These are phyloP conservation scores for Amblyornis subalaris DNA, from an alignment of 2,113 vertebrate species.

Conservation along the genomic window DNA sequence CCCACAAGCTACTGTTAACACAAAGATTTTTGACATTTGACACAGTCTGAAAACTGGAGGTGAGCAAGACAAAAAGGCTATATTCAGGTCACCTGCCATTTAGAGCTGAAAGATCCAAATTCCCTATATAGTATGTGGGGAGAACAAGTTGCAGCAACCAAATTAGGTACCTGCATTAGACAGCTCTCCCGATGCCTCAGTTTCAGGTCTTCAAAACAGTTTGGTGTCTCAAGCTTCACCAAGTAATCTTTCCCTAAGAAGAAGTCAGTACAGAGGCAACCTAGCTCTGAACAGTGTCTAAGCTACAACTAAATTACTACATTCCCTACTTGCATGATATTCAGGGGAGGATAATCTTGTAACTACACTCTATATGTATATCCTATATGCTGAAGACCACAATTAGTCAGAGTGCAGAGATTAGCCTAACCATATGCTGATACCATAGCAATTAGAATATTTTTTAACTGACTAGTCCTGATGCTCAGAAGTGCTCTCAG, in stretches of 20 bases:
- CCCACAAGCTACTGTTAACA: neutral
- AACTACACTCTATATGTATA: neutral
- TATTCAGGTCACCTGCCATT: neutral
- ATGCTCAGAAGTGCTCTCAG: neutral
- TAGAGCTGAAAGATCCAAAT: neutral
- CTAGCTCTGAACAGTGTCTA: neutral
- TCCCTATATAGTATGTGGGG: neutral
- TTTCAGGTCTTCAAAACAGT: neutral
- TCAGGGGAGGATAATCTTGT: neutral
- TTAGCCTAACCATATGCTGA: neutral
- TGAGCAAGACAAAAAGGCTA: fast-evolving
- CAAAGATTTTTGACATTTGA: neutral
- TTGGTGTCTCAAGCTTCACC: neutral
- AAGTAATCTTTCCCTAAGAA: neutral
- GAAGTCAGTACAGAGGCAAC: neutral
- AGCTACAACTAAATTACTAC: neutral
- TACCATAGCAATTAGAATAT: neutral
- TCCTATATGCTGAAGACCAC: neutral
- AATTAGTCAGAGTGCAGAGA: neutral
- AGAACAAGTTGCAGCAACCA: neutral
- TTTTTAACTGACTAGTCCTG: neutral
- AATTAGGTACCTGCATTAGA: neutral
- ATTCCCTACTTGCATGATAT: neutral
- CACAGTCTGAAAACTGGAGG: neutral
- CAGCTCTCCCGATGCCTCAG: neutral